Conservation (phyloP, 2,888 invertebrate species). For the Seira musarum region DNA sequence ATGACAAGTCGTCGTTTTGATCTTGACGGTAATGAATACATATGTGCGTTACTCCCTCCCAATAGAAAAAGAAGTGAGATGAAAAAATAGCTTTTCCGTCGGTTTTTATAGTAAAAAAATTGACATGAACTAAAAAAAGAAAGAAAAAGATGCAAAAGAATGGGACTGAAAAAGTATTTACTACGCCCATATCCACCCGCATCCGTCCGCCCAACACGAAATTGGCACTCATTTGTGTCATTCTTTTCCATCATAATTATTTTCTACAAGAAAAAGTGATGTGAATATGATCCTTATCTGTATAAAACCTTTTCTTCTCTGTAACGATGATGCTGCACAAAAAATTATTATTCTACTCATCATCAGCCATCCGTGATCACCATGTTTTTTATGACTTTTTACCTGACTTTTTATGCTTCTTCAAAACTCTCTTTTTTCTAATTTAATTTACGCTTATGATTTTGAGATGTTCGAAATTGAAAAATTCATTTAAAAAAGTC, state of each 20-base stretch:
- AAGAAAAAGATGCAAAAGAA: slow-evolving; percentile 43
- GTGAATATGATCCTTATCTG: slow-evolving; percentile 28
- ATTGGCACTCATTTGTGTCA: slow-evolving; percentile 70
- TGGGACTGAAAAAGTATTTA: slow-evolving; percentile 40
- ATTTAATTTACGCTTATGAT: slow-evolving; percentile 13
- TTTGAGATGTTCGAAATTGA: slow-evolving; percentile 4
- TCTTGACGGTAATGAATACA: slow-evolving; percentile 54
- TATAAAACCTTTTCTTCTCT: slow-evolving; percentile 2
- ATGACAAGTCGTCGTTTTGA: slow-evolving; percentile 45
- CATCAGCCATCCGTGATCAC: slow-evolving; percentile 12
- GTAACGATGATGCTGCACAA: slow-evolving; percentile 7
- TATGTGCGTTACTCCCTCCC: slow-evolving; percentile 32
- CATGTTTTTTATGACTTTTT: neutral
- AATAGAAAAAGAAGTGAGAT: slow-evolving; percentile 25
- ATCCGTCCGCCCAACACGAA: slow-evolving; percentile 68
- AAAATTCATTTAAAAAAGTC: too few species aligned
- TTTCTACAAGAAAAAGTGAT: slow-evolving; percentile 48
- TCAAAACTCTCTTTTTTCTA: neutral
- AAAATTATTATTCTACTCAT: slow-evolving; percentile 10
- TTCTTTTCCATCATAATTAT: slow-evolving; percentile 57
- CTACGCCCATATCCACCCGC: slow-evolving; percentile 68
- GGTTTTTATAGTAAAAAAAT: too few species aligned
- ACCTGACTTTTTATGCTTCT: neutral
- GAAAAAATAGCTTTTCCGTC: slow-evolving; percentile 9
- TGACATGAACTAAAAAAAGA: slow-evolving; percentile 37